Conservation (phyloP, 2,113 vertebrate genomes). For the Halcyon malimbica region DNA sequence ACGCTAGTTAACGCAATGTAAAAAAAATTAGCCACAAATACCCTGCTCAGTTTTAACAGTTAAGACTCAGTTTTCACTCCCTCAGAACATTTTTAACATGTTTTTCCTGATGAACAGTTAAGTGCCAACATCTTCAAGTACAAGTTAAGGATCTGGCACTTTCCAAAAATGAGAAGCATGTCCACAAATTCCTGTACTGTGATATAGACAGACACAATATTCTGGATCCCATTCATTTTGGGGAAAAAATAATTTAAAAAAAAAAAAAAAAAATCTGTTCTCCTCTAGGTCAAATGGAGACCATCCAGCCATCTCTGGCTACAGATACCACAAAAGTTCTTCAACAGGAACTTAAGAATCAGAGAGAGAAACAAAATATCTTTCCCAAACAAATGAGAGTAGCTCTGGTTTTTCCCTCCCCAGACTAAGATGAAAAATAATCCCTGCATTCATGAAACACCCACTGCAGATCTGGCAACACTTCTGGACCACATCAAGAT, state of each 20-base stretch:
- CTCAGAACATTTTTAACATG: constrained; percentile 36
- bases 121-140: constrained; percentile 31
- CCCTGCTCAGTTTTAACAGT: neutral
- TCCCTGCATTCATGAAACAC: neutral
- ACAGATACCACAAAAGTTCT: constrained; percentile 4
- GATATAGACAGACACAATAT: neutral
- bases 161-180: constrained; percentile 47
- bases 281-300: constrained; percentile 34
- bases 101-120: constrained; percentile 17
- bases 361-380: neutral
- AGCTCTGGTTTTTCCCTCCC: neutral
- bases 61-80: neutral
- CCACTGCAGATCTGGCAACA: neutral
- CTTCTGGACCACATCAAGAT: constrained; percentile 1
- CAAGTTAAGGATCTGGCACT: constrained; percentile 22
- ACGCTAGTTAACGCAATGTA: neutral
- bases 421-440: constrained; percentile 13
- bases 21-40: neutral
- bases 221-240: neutral
- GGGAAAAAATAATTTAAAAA: neutral
- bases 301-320: constrained; percentile 37
- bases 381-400: neutral
- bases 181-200: constrained; percentile 28
- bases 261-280: neutral
- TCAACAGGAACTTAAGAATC: constrained; percentile 5